Conservation (phyloP, 2,113 vertebrate genomes). For the Carassius carassius region DNA sequence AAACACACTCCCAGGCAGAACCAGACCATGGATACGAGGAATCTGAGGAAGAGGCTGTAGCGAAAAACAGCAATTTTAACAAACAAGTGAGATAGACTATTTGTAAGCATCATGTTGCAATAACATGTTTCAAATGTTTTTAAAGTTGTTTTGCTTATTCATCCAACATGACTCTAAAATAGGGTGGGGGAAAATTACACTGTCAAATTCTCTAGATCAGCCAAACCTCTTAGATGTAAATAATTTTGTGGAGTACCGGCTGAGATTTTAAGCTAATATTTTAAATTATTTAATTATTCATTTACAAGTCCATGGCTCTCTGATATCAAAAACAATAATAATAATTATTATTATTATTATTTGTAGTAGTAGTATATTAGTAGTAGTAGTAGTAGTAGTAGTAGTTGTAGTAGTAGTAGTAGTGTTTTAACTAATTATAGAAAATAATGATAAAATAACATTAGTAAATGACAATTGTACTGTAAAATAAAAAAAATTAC, state of each 20-base stretch:
- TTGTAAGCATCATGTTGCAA: background rate
- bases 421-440: background rate
- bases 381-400: background rate
- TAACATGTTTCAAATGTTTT: background rate
- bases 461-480: background rate
- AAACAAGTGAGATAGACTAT: background rate
- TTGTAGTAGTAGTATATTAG: no score
- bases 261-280: no score
- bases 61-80: background rate
- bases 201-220: no score
- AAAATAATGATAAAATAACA: background rate
- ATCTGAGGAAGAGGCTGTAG: constrained; percentile 90
- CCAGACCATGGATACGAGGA: constrained; percentile 90
- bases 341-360: background rate
- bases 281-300: no score
- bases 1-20: constrained; percentile 89
- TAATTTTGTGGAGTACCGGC: no score
- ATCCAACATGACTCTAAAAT: no score
- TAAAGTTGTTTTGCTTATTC: background rate
- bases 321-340: background rate
- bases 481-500: background rate
- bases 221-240: no score
- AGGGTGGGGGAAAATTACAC: no score
- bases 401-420: no score
- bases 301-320: no score